phyloP scores from a whole-genome alignment of 2,797 vertebrate species.

The Takifugu ocellatus region DNA sequence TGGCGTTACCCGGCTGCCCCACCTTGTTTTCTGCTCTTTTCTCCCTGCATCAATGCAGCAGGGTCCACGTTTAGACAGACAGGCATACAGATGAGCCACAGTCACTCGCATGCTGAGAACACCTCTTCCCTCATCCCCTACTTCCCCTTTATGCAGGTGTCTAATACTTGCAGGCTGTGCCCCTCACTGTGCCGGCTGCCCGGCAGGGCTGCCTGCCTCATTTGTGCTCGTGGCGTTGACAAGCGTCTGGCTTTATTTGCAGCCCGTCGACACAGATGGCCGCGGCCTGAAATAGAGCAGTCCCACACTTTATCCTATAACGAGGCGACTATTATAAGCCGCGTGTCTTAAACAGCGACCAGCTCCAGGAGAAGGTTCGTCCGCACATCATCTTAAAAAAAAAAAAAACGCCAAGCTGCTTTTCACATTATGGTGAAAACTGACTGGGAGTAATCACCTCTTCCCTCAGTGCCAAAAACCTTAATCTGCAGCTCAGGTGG shows the following conservation, averaged over 20 bases:
- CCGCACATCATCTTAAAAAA: constrained; percentile 53
- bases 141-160: constrained; percentile 56
- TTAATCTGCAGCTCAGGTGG: constrained; percentile 37
- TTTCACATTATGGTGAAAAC: constrained; percentile 66
- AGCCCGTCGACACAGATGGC: constrained; percentile 57
- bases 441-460: constrained; percentile 40
- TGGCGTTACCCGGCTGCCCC: constrained; percentile 30
- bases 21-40: constrained; percentile 27
- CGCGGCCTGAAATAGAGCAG: constrained; percentile 70
- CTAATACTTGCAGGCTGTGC: constrained; percentile 42
- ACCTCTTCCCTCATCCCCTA: constrained; percentile 15
- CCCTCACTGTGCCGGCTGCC: constrained; percentile 26
- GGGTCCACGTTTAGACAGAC: constrained; percentile 41
- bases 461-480: constrained; percentile 29
- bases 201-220: constrained; percentile 42
- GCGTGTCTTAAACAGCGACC: constrained; percentile 60
- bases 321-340: constrained; percentile 67
- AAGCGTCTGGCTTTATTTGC: constrained; percentile 70
- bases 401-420: constrained; percentile 68
- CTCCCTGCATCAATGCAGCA: constrained; percentile 24
- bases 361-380: constrained; percentile 39
- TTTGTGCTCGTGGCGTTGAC: constrained; percentile 52
- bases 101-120: constrained; percentile 34
- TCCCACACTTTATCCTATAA: constrained; percentile 69
- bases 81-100: constrained; percentile 46